These are phyloP conservation scores for Brotogeris chrysoptera DNA, from an alignment of 2,797 vertebrate genomes.

Conservation along the genomic window DNA sequence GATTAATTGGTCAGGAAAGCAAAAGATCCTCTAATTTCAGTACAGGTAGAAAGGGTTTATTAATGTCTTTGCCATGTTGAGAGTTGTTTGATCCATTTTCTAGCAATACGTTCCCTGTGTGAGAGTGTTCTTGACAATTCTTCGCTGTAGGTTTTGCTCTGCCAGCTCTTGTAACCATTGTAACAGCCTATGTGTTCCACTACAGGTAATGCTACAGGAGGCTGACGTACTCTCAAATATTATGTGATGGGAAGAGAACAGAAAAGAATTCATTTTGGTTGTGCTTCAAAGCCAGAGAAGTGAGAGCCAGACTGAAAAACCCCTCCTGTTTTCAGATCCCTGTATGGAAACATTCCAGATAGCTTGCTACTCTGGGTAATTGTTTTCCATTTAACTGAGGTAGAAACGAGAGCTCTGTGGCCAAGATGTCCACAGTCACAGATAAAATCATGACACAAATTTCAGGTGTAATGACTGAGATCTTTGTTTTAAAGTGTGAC, in stretches of 20 bases:
- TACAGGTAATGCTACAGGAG: background rate
- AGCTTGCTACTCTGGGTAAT: background rate
- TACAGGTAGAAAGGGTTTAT: background rate
- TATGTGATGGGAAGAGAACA: background rate
- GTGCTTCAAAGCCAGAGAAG: background rate
- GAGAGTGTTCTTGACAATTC: background rate
- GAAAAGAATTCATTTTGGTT: background rate
- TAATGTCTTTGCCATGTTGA: background rate
- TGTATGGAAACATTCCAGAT: background rate
- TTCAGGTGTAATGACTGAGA: background rate
- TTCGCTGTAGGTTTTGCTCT: background rate
- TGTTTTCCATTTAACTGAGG: constrained; percentile 21
- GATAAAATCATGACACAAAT: background rate
- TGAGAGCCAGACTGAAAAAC: background rate
- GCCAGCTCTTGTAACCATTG: background rate
- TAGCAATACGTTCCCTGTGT: background rate
- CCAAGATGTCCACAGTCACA: background rate
- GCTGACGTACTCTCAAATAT: background rate
- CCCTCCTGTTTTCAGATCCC: background rate
- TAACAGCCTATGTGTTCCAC: background rate
- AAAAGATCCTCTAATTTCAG: background rate
- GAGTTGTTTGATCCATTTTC: background rate
- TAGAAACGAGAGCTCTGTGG: constrained; percentile 1
- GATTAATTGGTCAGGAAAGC: background rate
- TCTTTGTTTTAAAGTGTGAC: background rate